Evolutionary conservation across 2,888 invertebrate genomes (phyloP).

Genomic region (Fragum sueziense): DNA sequence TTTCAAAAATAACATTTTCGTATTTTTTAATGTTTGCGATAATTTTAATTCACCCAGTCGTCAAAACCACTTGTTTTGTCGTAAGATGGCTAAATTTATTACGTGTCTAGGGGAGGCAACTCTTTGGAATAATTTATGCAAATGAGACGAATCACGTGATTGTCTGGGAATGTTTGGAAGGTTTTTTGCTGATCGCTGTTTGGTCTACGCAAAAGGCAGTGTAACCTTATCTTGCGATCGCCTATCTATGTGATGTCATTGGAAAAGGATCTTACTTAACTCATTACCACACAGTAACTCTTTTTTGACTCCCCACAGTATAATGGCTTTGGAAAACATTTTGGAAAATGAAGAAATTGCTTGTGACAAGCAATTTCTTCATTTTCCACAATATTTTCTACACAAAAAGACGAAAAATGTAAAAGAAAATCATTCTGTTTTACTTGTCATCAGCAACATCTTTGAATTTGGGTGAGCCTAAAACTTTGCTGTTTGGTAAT

Average conservation of each 20-base stretch:
- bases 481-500: no score
- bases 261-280: background rate
- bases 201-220: slow-evolving; percentile 1
- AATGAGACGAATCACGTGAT: background rate
- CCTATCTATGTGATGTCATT: background rate
- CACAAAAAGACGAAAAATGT: no score
- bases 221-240: background rate
- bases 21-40: no score
- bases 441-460: background rate
- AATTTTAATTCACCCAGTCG: no score
- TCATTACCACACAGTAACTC: background rate
- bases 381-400: no score
- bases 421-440: background rate
- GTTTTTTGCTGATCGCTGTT: slow-evolving; percentile 5
- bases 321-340: background rate
- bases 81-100: no score
- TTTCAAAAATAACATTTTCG: no score
- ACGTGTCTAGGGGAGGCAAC: background rate
- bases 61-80: no score
- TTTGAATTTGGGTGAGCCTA: no score
- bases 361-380: no score
- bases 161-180: slow-evolving; percentile 11
- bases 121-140: background rate
- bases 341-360: background rate
- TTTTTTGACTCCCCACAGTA: background rate